phyloP scores from a whole-genome alignment of 2,888 invertebrate species.

The Drosophila mercatorum region DNA sequence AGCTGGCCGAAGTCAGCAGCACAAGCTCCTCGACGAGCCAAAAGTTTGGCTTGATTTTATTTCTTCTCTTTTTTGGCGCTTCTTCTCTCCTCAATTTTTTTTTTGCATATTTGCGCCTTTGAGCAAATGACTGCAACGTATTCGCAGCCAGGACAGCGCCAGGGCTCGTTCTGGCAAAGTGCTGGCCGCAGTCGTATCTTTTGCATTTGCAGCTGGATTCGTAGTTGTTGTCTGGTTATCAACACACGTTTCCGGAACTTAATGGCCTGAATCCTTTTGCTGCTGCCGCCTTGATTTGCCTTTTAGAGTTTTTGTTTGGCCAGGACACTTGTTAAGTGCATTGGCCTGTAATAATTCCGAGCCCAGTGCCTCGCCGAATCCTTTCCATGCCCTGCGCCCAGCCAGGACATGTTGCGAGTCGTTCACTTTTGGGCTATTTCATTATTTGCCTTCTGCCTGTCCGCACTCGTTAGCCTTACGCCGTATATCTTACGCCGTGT shows the following conservation, averaged over 20 bases:
- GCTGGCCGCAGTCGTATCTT: constrained; percentile 25
- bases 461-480: constrained; percentile 48
- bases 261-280: constrained; percentile 84
- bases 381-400: not conserved
- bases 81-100: not conserved
- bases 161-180: constrained; percentile 14
- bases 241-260: constrained; percentile 83
- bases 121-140: constrained; percentile 64
- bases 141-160: constrained; percentile 53
- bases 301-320: constrained; percentile 35
- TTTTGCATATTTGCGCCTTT: constrained; percentile 9
- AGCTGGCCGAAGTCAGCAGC: not conserved
- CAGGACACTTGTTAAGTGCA: constrained; percentile 64
- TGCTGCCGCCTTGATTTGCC: constrained; percentile 55
- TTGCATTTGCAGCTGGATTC: constrained; percentile 42
- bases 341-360: constrained; percentile 69
- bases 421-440: constrained; percentile 2
- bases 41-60: constrained; percentile 38
- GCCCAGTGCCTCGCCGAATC: constrained; percentile 11
- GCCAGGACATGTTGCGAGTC: constrained; percentile 14
- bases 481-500: constrained; percentile 41
- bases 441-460: constrained; percentile 16
- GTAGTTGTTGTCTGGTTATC: constrained; percentile 79
- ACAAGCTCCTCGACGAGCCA: constrained; percentile 2
- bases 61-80: constrained; percentile 2